Percentiles rank a stretch among this genome's conserved stretches.
Evolutionary conservation across 2,113 vertebrate species (phyloP).

Genomic region (Nycticebus coucang): DNA sequence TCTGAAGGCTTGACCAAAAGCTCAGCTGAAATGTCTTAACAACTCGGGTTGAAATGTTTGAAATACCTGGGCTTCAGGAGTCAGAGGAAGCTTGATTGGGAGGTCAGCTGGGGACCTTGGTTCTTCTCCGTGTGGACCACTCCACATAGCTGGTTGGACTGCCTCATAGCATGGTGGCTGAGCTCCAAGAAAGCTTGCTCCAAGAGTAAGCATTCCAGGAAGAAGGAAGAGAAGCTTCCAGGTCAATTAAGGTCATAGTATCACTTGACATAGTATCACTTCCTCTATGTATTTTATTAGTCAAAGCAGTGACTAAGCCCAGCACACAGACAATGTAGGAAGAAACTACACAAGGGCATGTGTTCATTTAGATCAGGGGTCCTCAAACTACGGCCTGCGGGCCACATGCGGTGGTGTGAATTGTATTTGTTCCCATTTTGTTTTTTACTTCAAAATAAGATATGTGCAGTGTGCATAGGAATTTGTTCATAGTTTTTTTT

Average conservation of each 20-base stretch:
- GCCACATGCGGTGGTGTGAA: no score
- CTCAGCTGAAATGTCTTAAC: not conserved
- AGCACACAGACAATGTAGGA: not conserved
- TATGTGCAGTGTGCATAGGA: no score
- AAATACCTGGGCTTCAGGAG: not conserved
- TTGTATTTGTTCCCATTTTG: no score
- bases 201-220: slow-evolving; percentile 15
- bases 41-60: not conserved
- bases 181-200: slow-evolving; percentile 6
- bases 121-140: not conserved
- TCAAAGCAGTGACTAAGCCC: not conserved
- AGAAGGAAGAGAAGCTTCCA: slow-evolving; percentile 1
- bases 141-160: not conserved
- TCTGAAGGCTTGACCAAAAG: not conserved
- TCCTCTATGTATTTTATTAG: not conserved
- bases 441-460: no score
- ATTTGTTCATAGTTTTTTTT: no score
- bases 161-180: not conserved
- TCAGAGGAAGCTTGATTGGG: not conserved
- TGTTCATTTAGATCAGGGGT: not conserved
- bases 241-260: not conserved
- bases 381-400: no score
- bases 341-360: not conserved
- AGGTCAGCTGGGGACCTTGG: not conserved
- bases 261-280: not conserved